These are phyloP conservation scores for Hylaeus anthracinus DNA, from an alignment of 1,140 invertebrate genomes.

Conservation along the genomic window DNA sequence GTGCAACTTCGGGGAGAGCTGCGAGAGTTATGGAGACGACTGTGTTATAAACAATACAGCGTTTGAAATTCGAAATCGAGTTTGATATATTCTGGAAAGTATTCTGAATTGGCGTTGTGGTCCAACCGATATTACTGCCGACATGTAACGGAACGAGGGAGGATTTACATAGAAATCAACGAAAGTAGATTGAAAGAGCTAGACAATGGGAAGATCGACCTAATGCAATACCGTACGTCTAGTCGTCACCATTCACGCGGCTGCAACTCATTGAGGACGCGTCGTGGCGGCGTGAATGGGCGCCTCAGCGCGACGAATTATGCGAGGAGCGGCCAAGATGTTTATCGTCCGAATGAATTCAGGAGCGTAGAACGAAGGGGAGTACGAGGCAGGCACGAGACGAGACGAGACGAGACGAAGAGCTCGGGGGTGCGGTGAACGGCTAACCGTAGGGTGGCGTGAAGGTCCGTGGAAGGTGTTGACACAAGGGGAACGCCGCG, in stretches of 20 bases:
- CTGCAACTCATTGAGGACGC: slow-evolving; percentile 55
- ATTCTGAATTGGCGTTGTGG: too few relatives aligned
- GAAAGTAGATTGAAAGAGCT: too few relatives aligned
- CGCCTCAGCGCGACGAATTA: slow-evolving; percentile 63
- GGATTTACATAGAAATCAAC: too few relatives aligned
- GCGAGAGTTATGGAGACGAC: too few relatives aligned
- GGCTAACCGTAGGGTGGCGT: slow-evolving; percentile 54
- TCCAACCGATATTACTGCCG: too few relatives aligned
- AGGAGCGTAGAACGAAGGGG: slow-evolving; percentile 54
- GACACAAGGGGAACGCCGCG: slow-evolving; percentile 66
- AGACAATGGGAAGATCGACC: too few relatives aligned
- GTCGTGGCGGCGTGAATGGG: slow-evolving; percentile 61
- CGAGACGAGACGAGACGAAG: neutral
- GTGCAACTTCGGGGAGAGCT: too few relatives aligned
- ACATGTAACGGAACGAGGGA: too few relatives aligned
- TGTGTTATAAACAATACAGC: too few relatives aligned
- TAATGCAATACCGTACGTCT: neutral
- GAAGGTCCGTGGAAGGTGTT: slow-evolving; percentile 69
- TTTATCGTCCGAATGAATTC: slow-evolving; percentile 72
- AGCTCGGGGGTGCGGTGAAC: slow-evolving; percentile 30
- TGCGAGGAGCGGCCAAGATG: slow-evolving; percentile 69
- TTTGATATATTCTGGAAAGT: too few relatives aligned
- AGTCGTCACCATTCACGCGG: slow-evolving; percentile 57
- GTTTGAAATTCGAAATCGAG: too few relatives aligned
- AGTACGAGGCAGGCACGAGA: slow-evolving; percentile 14